These are phyloP conservation scores for Epizoanthus illoricatus DNA, from an alignment of 92 coral and sea anemone genomes.

Conservation along the genomic window DNA sequence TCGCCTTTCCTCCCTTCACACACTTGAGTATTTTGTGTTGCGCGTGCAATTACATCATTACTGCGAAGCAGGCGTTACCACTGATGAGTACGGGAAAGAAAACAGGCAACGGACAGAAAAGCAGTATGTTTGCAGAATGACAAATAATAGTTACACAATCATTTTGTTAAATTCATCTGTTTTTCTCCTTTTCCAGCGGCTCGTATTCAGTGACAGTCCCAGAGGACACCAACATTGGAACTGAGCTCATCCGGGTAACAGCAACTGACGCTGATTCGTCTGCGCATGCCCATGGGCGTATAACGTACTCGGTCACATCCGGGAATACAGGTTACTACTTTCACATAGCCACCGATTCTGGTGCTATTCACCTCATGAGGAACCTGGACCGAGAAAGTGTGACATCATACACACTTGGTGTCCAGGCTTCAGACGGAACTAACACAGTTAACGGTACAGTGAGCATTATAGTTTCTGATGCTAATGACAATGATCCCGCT, in stretches of 20 bases:
- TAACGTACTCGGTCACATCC: slow-evolving; percentile 57
- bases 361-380: slow-evolving; percentile 48
- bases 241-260: slow-evolving; percentile 63
- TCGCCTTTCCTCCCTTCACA: too few relatives aligned
- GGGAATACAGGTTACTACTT: slow-evolving; percentile 66
- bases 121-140: too few relatives aligned
- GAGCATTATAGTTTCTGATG: slow-evolving; percentile 58
- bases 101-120: too few relatives aligned
- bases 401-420: slow-evolving; percentile 50
- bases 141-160: too few relatives aligned
- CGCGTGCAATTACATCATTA: too few relatives aligned
- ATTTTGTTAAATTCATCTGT: background rate
- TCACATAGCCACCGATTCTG: slow-evolving; percentile 52
- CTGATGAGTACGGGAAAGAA: background rate
- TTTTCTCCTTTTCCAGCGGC: slow-evolving; percentile 9
- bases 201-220: slow-evolving; percentile 56
- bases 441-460: slow-evolving; percentile 72
- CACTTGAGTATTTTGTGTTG: too few relatives aligned
- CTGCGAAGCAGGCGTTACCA: background rate
- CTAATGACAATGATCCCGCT: slow-evolving; percentile 68
- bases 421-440: slow-evolving; percentile 66
- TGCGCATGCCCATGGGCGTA: slow-evolving; percentile 55
- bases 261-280: slow-evolving; percentile 68
- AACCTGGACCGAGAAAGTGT: slow-evolving; percentile 63
- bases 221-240: slow-evolving; percentile 61